Base-by-base conservation (phyloP, 2,797 vertebrate genomes). In the Megaceryle alcyon region DNA sequence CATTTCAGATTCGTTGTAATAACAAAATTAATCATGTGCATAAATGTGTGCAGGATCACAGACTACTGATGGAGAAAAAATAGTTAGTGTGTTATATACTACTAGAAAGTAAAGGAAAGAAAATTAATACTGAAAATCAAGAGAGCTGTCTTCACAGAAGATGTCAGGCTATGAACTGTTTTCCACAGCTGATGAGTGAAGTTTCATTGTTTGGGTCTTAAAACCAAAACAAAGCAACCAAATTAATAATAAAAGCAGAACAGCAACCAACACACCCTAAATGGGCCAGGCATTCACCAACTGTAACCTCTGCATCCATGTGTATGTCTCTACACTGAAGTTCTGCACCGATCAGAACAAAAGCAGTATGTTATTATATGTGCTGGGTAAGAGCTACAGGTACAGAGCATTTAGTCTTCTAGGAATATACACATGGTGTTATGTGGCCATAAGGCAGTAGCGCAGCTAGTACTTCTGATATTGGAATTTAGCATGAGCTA, bases 111-210 rank as follows among this genome's bases (percentile, higher is more conserved):
- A 73, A 86, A 82, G 29, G 20, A 91, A 80, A 84, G 22, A 88
- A 94, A 95, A 53, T 76, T 60, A 69, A 88, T 64, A 60, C 63
- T 64, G 59, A 86, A 95, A 88, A 86, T 90, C 25, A 53, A 69
- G 54, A 80, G 29, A 73, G 14, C 14, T 29, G 23, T 80, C 82
- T 48, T 75, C 60, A 68, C 37, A 39, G 48, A 82, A 57, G 28
- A 37, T 73, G 31, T 53, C 68, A 82, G 71, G 10, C 66, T 76
- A 35, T 82, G 59, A 83, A 63, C 8, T 61, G 7, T 37, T 84
- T 86, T 60, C 41, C 14, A 2, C 49, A 29, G 53, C 18, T 86
- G 22, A 26, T 60, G n/a, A 75, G 25, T 65, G 46, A 71, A 83
- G 65, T 86, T 94, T 82, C 21, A 11, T 70, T 91, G 35, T 85